phyloP scores from a whole-genome alignment of 2,888 invertebrate species.

The Apodemia mormo region DNA sequence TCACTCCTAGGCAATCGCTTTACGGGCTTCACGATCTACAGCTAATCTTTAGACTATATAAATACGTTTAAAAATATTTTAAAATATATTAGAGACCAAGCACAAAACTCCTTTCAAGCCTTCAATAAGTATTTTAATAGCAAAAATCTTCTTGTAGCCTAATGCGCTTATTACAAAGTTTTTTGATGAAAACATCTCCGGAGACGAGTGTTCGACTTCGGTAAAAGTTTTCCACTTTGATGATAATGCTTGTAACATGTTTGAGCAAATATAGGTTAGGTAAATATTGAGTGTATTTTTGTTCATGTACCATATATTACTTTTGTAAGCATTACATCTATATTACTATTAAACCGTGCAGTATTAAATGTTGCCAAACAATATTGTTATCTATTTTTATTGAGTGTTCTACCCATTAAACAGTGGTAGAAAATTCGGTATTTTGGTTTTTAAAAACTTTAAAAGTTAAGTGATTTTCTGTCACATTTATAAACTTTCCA shows the following conservation, averaged over 20 bases:
- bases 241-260: conserved; percentile 32
- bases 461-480: no score
- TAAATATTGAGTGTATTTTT: not conserved
- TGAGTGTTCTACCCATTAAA: no score
- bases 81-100: not conserved
- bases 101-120: not conserved
- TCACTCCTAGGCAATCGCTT: no score
- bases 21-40: no score
- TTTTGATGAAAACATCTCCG: conserved; percentile 39
- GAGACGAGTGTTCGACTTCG: conserved; percentile 35
- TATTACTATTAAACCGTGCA: not conserved
- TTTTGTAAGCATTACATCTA: not conserved
- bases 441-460: no score
- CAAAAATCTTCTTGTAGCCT: conserved; percentile 31
- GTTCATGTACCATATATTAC: not conserved
- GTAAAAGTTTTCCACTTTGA: conserved; percentile 40
- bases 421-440: no score
- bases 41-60: no score
- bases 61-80: no score
- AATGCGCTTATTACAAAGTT: conserved; percentile 41
- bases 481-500: no score
- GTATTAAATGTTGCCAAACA: no score
- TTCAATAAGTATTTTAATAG: not conserved
- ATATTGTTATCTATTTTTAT: not conserved
- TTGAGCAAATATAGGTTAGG: conserved; percentile 27